A percentile compares a stretch with the other conserved stretches of the same genome.
Evolutionary conservation across 2,113 vertebrate genomes (phyloP).

Genomic region (Austrofundulus limnaeus): DNA sequence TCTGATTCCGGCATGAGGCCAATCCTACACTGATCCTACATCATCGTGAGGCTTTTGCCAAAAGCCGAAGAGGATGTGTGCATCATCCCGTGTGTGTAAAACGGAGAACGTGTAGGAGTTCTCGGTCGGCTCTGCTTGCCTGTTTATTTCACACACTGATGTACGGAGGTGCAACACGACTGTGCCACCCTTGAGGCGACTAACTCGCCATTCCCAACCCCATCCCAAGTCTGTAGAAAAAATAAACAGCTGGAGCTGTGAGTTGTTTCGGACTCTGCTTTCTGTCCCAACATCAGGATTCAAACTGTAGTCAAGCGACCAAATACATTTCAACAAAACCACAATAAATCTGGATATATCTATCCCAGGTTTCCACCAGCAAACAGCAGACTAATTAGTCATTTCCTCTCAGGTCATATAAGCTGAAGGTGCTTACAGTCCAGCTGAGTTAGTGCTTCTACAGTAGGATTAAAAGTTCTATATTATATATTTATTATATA

Average conservation of each 20-base stretch:
- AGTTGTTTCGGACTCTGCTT: neutral
- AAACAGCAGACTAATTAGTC: too few relatives aligned
- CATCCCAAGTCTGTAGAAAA: constrained; percentile 24
- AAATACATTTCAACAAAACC: too few relatives aligned
- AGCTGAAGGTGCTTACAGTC: too few relatives aligned
- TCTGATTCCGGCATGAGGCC: constrained; percentile 45
- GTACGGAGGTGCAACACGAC: constrained; percentile 56
- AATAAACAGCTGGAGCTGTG: neutral
- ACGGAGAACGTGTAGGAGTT: constrained; percentile 36
- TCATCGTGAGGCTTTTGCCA: constrained; percentile 41
- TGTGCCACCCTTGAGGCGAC: constrained; percentile 65
- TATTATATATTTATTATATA: too few relatives aligned
- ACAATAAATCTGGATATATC: too few relatives aligned
- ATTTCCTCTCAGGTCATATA: too few relatives aligned
- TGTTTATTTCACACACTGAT: constrained; percentile 53
- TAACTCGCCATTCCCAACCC: constrained; percentile 67
- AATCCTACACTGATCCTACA: constrained; percentile 32
- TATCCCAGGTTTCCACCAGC: too few relatives aligned
- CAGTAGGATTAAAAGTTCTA: too few relatives aligned
- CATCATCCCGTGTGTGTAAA: constrained; percentile 12
- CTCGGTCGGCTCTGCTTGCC: constrained; percentile 57
- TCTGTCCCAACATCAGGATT: too few relatives aligned
- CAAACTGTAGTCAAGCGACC: too few relatives aligned
- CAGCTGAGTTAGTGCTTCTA: too few relatives aligned
- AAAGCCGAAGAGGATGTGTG: constrained; percentile 31